phyloP scores from a whole-genome alignment of 1,140 invertebrate genomes.

The Lasaia peninsularis region DNA sequence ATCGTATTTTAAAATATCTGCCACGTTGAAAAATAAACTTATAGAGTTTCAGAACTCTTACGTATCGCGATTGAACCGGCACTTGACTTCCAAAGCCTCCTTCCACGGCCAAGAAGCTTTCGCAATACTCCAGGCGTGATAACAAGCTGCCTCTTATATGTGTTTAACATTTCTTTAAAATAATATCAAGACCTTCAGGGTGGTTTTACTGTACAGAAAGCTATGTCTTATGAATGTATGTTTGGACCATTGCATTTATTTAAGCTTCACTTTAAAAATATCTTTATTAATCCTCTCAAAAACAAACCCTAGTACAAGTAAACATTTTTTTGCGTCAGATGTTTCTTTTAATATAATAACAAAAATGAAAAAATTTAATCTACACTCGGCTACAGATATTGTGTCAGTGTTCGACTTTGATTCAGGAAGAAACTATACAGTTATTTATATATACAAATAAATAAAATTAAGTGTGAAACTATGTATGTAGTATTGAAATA shows the following conservation, averaged over 20 bases:
- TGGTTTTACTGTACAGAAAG: background rate
- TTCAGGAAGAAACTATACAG: no score
- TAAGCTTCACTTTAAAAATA: no score
- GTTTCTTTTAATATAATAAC: no score
- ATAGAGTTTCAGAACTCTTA: background rate
- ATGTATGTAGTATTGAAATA: no score
- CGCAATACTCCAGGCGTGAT: constrained; percentile 1
- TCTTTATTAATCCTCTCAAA: no score
- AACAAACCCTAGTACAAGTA: no score
- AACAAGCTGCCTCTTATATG: constrained; percentile 1
- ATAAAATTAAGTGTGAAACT: no score
- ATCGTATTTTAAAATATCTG: background rate
- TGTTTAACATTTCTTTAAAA: constrained; percentile 9
- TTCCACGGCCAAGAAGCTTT: background rate
- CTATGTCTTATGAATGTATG: background rate
- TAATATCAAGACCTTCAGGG: background rate
- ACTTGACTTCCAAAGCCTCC: constrained; percentile 4
- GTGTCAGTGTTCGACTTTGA: no score
- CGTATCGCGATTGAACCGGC: constrained; percentile 7
- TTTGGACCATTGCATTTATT: no score
- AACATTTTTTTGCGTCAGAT: no score
- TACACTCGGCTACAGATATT: background rate
- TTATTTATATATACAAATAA: no score
- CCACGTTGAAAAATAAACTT: background rate
- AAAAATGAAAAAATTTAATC: no score